These are phyloP conservation scores for Polyommatus icarus DNA, from an alignment of 2,888 invertebrate species.

Conservation along the genomic window DNA sequence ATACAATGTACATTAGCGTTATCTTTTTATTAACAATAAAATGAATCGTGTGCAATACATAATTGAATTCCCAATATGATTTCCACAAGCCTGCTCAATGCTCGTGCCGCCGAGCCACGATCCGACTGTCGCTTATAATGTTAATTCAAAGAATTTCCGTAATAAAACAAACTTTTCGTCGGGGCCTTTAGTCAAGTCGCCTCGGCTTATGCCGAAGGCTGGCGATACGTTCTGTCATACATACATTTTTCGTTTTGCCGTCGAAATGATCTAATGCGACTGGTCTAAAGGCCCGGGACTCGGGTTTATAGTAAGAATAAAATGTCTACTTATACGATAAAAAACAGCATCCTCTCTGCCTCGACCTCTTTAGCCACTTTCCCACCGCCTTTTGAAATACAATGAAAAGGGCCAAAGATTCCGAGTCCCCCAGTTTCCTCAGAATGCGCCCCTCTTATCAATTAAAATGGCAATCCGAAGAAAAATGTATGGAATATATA, in stretches of 20 bases:
- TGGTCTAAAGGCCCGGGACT: not conserved
- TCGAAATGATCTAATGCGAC: not conserved
- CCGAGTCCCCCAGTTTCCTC: slow-evolving; percentile 48
- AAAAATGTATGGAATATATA: slow-evolving; percentile 74
- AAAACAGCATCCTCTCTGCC: slow-evolving; percentile 63
- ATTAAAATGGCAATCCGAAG: slow-evolving; percentile 77
- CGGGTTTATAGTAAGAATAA: slow-evolving; percentile 44
- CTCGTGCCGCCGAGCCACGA: slow-evolving; percentile 53
- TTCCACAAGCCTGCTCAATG: slow-evolving; percentile 67
- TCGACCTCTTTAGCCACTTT: not conserved
- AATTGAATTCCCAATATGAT: slow-evolving; percentile 70
- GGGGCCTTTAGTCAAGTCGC: not conserved
- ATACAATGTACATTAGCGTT: slow-evolving; percentile 56
- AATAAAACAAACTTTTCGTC: slow-evolving; percentile 51
- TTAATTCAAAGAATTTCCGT: slow-evolving; percentile 52
- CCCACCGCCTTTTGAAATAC: not conserved
- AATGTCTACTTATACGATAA: slow-evolving; percentile 62
- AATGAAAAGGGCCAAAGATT: not conserved
- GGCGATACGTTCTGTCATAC: not conserved
- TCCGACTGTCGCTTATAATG: slow-evolving; percentile 46
- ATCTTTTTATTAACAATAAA: slow-evolving; percentile 80
- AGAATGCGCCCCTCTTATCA: slow-evolving; percentile 71
- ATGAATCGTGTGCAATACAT: slow-evolving; percentile 77
- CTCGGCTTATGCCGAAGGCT: too few species aligned
- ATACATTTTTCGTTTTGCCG: not conserved